These are phyloP conservation scores for Macquaria australasica DNA, from an alignment of 2,113 vertebrate genomes.

Conservation along the genomic window DNA sequence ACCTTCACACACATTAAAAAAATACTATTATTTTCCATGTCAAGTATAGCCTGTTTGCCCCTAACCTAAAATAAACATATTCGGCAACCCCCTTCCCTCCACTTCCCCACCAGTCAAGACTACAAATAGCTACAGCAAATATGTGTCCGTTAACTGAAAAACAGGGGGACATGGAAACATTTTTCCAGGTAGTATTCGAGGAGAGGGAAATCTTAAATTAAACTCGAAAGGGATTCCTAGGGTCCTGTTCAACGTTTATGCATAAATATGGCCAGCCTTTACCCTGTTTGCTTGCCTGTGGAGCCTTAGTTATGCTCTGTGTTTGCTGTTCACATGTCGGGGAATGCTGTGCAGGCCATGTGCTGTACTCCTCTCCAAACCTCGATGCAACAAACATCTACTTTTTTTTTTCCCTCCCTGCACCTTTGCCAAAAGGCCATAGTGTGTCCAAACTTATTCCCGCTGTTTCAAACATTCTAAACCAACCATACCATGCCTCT, in stretches of 20 bases:
- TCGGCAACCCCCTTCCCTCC: conserved; percentile 37
- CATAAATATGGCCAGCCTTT: conserved; percentile 63
- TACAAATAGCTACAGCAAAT: conserved; percentile 83
- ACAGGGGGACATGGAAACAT: conserved; percentile 66
- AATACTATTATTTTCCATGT: conserved; percentile 74
- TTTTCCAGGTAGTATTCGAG: conserved; percentile 64
- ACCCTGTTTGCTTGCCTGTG: conserved; percentile 81
- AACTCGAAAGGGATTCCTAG: conserved; percentile 79
- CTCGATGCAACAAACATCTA: conserved; percentile 78
- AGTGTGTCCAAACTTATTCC: conserved; percentile 61
- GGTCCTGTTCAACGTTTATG: conserved; percentile 62
- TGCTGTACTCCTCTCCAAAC: conserved; percentile 77
- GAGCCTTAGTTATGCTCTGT: conserved; percentile 73
- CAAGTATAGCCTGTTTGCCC: conserved; percentile 77
- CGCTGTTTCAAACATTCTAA: conserved; percentile 73
- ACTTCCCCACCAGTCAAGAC: conserved; percentile 57
- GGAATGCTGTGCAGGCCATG: conserved; percentile 76
- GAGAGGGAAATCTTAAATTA: conserved; percentile 71
- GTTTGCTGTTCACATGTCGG: conserved; percentile 85
- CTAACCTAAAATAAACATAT: conserved; percentile 72
- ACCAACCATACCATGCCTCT: conserved; percentile 59
- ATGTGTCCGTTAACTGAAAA: conserved; percentile 72
- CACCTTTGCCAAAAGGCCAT: conserved; percentile 69
- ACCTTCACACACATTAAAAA: conserved; percentile 52
- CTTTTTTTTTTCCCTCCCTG: conserved; percentile 38